Percentiles rank a stretch among this genome's conserved stretches.
Conservation (phyloP, 2,888 invertebrate genomes). For the Caenorhabditis sp. region DNA sequence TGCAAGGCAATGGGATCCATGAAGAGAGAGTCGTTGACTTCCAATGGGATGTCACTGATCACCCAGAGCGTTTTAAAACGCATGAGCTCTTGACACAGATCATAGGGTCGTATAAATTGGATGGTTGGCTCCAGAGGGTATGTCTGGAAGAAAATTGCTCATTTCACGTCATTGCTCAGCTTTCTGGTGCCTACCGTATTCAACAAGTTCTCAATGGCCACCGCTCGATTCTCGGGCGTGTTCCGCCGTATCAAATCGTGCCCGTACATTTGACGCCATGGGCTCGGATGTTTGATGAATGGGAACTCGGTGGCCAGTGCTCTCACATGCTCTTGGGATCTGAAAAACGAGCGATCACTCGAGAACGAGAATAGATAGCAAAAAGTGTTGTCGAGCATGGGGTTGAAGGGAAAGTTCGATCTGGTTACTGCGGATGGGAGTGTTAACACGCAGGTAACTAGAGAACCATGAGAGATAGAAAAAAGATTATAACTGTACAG, state of each 20-base stretch:
- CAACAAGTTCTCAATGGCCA: background rate
- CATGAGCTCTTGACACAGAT: background rate
- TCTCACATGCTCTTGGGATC: background rate
- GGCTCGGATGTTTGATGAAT: background rate
- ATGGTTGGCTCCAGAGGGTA: no score
- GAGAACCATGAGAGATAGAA: background rate
- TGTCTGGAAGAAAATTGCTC: background rate
- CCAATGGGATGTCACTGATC: background rate
- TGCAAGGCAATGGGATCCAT: background rate
- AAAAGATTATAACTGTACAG: background rate
- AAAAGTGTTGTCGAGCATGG: background rate
- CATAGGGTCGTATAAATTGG: background rate
- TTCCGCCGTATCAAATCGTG: constrained; percentile 16
- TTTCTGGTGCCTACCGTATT: constrained; percentile 2
- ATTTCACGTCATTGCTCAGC: background rate
- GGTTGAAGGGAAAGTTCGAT: constrained; percentile 47
- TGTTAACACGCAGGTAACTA: constrained; percentile 40
- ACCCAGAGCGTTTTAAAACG: background rate
- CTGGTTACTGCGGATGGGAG: constrained; percentile 72
- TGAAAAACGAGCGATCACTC: background rate
- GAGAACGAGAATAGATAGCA: no score
- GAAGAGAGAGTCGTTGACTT: constrained; percentile 1
- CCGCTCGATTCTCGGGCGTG: background rate
- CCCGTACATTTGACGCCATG: constrained; percentile 20
- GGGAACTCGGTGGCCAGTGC: background rate